Base-by-base conservation (phyloP, 1,140 invertebrate genomes). In the Luehdorfia chinensis region DNA sequence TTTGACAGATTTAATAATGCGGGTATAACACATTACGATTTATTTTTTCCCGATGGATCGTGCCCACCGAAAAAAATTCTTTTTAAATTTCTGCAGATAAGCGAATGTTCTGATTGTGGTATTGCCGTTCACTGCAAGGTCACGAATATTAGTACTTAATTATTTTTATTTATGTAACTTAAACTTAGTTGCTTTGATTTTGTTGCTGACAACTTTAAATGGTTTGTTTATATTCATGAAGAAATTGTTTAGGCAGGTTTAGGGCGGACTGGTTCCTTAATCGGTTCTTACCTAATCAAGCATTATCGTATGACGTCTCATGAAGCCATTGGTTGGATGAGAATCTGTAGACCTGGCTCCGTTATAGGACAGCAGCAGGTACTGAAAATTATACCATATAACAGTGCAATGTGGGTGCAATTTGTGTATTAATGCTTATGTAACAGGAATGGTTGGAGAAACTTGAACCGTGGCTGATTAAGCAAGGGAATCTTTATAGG, bases 51-150 rank as follows among this genome's bases (percentile, higher is more conserved):
- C 30, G 98, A 99, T 88, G 98, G 98, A 9, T 96, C 95, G 37
- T 96, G 94, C 31, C 98, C 98, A 1, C 96, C 92, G 57, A 94
- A 97, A 76, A 88, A 91, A 36, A 98, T 99, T 66, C 89, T 98
- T 49, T 89, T 92, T 56, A 92, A 95, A 62, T 99, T 99, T 88
- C 87, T 99, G 14, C 92, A 93, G 64, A 93, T 98, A 39, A 91
- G 93, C 62, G 97, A 99, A 89, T 93, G 91, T 62, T 90, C 68
- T 0, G 55, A 67, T 12, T 89, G 90, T 45, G 97, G 93, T 39
- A 90, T 99, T 50, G 98, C 97, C 15, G 95, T 99, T n/a, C 98
- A 99, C 87, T 99, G 98, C 77, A 99, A 94, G 95, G 94, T 94
- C 88, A 69, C 32, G 50, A 60, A 56, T 66, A 60, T 50, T 62